Evolutionary conservation across 2,113 vertebrate species (phyloP).

Genomic region (Lethenteron camtschaticum): DNA sequence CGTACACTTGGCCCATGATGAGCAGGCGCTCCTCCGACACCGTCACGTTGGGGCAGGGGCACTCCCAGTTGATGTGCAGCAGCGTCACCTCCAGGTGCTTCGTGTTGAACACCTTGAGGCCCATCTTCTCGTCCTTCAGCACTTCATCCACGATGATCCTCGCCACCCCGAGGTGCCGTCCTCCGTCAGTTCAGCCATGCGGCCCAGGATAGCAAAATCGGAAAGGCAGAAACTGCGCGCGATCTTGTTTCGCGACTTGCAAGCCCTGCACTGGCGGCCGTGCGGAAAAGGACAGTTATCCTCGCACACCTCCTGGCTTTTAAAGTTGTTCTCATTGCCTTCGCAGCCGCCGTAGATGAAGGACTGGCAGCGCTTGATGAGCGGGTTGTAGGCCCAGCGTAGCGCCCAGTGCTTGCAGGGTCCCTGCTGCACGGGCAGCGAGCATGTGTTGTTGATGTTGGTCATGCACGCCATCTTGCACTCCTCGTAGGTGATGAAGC

Average conservation of each 20-base stretch:
- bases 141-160: constrained; percentile 71
- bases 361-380: constrained; percentile 49
- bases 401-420: constrained; percentile 71
- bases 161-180: constrained; percentile 51
- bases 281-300: constrained; percentile 64
- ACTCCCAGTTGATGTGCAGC: constrained; percentile 76
- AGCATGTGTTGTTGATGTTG: constrained; percentile 42
- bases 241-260: constrained; percentile 62
- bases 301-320: constrained; percentile 63
- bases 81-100: constrained; percentile 76
- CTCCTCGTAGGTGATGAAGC: constrained; percentile 47
- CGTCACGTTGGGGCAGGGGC: constrained; percentile 85
- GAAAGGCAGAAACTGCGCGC: constrained; percentile 86
- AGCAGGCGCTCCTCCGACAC: constrained; percentile 51
- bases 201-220: constrained; percentile 71
- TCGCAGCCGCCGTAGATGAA: constrained; percentile 79
- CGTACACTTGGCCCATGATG: constrained; percentile 68
- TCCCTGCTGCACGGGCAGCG: constrained; percentile 53
- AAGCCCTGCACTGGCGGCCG: constrained; percentile 51
- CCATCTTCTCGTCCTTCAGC: constrained; percentile 94
- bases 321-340: constrained; percentile 87
- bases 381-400: constrained; percentile 64
- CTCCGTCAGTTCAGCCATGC: constrained; percentile 50
- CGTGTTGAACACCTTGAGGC: constrained; percentile 63
- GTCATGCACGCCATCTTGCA: constrained; percentile 67